Evolutionary conservation across 1,140 invertebrate species (phyloP).

Genomic region (Helicorthomorpha holstii): DNA sequence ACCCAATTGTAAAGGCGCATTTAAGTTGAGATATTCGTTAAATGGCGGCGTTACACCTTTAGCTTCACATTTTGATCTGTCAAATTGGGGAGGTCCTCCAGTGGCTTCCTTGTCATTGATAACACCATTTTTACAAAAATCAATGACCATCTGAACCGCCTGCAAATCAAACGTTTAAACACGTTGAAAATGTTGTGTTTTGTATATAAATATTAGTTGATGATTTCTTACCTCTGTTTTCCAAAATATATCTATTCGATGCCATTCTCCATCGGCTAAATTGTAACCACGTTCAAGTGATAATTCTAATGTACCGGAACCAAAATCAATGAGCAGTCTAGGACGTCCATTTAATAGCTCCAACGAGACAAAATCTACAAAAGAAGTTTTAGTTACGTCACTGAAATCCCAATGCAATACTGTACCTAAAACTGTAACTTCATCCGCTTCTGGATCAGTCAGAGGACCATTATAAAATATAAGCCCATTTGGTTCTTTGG

Average conservation of each 20-base stretch:
- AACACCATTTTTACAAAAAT: slow-evolving; percentile 72
- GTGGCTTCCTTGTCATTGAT: slow-evolving; percentile 67
- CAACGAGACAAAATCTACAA: slow-evolving; percentile 76
- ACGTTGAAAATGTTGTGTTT: neutral
- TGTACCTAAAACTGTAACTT: slow-evolving; percentile 59
- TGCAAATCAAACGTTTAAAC: too few relatives aligned
- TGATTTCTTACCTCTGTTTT: slow-evolving; percentile 65
- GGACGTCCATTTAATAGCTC: slow-evolving; percentile 83
- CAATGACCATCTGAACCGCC: slow-evolving; percentile 67
- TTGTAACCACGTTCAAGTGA: slow-evolving; percentile 69
- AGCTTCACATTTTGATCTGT: slow-evolving; percentile 72
- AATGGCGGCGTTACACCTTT: slow-evolving; percentile 76
- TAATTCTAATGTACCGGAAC: slow-evolving; percentile 77
- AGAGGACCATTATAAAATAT: slow-evolving; percentile 93
- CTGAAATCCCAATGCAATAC: slow-evolving; percentile 1
- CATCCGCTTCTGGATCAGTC: slow-evolving; percentile 70
- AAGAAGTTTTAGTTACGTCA: slow-evolving; percentile 4
- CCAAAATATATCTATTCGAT: slow-evolving; percentile 88
- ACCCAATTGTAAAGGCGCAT: slow-evolving; percentile 82
- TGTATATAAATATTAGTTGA: too few relatives aligned
- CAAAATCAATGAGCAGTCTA: slow-evolving; percentile 79
- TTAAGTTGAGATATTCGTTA: slow-evolving; percentile 92
- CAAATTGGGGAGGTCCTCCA: slow-evolving; percentile 57
- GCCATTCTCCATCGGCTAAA: slow-evolving; percentile 89
- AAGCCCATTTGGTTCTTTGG: slow-evolving; percentile 72